Conservation (phyloP, 2,113 vertebrate species). For the Erythrolamprus reginae region DNA sequence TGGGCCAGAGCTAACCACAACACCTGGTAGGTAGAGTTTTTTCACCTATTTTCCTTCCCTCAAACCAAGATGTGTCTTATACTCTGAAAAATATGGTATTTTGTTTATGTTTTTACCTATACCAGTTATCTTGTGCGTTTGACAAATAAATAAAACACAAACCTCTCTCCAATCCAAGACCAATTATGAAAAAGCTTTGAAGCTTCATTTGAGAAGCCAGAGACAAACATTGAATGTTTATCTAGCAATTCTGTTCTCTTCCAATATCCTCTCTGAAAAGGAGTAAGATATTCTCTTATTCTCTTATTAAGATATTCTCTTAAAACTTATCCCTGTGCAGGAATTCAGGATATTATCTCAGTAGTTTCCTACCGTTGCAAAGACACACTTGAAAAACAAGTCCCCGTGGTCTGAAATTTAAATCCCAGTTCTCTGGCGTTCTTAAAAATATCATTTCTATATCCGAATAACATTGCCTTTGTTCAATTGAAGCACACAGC, state of each 20-base stretch:
- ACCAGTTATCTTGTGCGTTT: too few species aligned
- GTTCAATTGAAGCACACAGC: not conserved
- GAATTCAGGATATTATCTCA: constrained; percentile 29
- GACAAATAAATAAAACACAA: too few species aligned
- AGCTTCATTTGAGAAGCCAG: not conserved
- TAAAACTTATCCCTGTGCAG: constrained; percentile 14
- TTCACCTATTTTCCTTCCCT: too few species aligned
- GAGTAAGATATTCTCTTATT: constrained; percentile 11
- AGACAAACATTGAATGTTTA: not conserved
- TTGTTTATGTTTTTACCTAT: too few species aligned
- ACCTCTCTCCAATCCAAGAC: not conserved
- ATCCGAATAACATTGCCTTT: not conserved
- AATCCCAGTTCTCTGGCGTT: not conserved
- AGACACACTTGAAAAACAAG: not conserved
- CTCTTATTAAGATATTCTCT: constrained; percentile 16
- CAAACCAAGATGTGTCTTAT: too few species aligned
- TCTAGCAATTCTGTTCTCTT: not conserved
- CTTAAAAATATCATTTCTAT: constrained; percentile 3
- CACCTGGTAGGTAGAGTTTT: too few species aligned
- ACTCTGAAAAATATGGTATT: too few species aligned
- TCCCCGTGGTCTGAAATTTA: not conserved
- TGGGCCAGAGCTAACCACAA: too few species aligned
- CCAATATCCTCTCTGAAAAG: constrained; percentile 5
- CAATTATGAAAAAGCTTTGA: not conserved
- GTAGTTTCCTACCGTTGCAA: constrained; percentile 9